phyloP scores from a whole-genome alignment of 2,113 vertebrate genomes.

The Ctenomys sociabilis region DNA sequence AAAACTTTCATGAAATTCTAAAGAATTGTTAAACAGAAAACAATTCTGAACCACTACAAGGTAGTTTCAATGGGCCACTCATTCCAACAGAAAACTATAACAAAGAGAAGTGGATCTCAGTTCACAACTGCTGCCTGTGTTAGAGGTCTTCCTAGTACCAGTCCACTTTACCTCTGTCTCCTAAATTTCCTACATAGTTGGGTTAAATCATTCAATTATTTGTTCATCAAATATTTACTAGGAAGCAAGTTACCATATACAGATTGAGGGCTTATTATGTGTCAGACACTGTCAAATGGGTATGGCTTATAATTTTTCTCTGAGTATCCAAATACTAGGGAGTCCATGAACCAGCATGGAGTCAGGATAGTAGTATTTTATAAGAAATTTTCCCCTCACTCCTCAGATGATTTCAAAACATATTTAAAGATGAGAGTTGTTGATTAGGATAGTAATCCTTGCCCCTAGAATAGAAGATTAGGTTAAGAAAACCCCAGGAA shows the following conservation, averaged over 20 bases:
- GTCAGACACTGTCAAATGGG: not conserved
- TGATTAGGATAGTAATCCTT: not conserved
- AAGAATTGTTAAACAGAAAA: not conserved
- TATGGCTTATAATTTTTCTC: not conserved
- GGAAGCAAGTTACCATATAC: not conserved
- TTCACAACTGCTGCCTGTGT: not conserved
- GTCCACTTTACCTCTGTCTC: not conserved
- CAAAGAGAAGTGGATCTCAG: not conserved
- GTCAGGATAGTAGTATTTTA: not conserved
- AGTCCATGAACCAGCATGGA: not conserved
- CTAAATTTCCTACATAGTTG: not conserved
- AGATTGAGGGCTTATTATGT: not conserved
- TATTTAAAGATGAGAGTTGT: not conserved
- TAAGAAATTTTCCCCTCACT: not conserved
- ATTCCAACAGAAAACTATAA: not conserved
- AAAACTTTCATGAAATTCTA: slow-evolving; percentile 7
- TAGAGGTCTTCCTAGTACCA: not conserved
- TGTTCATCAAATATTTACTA: slow-evolving; percentile 40
- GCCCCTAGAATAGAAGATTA: not conserved
- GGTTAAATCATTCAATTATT: slow-evolving; percentile 3
- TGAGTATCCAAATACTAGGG: not conserved
- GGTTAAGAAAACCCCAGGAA: not conserved
- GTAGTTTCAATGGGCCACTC: not conserved
- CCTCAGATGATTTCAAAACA: not conserved
- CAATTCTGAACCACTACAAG: not conserved